phyloP scores from a whole-genome alignment of 2,888 invertebrate species.

The Pristionchus fissidentatus region DNA sequence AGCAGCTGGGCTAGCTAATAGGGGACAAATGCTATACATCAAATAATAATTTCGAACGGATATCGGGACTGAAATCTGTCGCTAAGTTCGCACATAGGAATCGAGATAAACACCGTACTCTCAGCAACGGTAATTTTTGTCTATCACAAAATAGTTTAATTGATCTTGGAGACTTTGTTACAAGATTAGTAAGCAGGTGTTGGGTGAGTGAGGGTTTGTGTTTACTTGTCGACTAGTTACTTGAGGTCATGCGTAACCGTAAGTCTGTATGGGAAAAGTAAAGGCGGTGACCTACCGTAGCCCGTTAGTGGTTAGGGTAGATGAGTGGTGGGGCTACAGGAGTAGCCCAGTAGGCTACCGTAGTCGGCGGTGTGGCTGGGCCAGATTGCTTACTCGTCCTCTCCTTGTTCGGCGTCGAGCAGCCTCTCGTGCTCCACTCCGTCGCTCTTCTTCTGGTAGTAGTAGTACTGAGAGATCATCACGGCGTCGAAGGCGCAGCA shows the following conservation, averaged over 20 bases:
- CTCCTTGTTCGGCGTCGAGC: conserved; percentile 49
- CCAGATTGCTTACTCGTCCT: conserved; percentile 30
- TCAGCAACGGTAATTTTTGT: neutral
- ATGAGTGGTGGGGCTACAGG: neutral
- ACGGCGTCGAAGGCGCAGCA: conserved; percentile 77
- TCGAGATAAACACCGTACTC: no score
- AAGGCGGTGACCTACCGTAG: no score
- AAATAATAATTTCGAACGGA: no score
- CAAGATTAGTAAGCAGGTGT: conserved; percentile 31
- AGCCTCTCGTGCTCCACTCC: conserved; percentile 42
- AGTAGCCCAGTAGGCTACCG: conserved; percentile 3
- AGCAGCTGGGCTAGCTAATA: conserved; percentile 19
- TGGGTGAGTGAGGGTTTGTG: conserved; percentile 21
- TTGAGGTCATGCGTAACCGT: conserved; percentile 32
- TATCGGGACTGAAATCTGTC: no score
- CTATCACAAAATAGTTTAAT: neutral
- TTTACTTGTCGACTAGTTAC: conserved; percentile 8
- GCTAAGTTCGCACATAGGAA: no score
- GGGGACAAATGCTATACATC: conserved; percentile 17
- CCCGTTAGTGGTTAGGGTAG: no score
- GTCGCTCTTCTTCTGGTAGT: conserved; percentile 58
- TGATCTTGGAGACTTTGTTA: neutral
- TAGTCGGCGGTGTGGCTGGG: conserved; percentile 20
- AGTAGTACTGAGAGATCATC: conserved; percentile 75
- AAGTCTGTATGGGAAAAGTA: no score